A percentile compares a stretch with the other conserved stretches of the same genome.
Evolutionary conservation across 2,113 vertebrate species (phyloP).

Genomic region (Microcebus lehilahytsara): DNA sequence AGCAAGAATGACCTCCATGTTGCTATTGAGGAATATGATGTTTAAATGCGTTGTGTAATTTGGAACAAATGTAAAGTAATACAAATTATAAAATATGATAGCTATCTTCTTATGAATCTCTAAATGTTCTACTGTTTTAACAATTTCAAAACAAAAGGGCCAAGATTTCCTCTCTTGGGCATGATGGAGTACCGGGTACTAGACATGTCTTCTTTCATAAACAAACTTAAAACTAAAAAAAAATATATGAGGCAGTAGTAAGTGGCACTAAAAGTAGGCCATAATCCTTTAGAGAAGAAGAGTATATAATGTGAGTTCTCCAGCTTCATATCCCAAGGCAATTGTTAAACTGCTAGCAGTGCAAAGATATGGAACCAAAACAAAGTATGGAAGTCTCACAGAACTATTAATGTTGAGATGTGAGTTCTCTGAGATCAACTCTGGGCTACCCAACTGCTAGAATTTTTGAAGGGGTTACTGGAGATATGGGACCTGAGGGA

Average conservation of each 20-base stretch:
- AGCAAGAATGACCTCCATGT: not conserved
- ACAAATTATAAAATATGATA: not conserved
- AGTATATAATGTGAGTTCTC: not conserved
- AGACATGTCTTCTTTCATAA: not conserved
- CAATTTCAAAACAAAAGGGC: not conserved
- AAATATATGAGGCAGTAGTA: not conserved
- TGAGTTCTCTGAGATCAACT: not conserved
- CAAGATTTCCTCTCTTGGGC: not conserved
- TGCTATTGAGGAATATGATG: not conserved
- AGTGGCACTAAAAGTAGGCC: not conserved
- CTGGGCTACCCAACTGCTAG: not conserved
- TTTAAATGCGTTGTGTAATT: not conserved
- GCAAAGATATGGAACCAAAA: not conserved
- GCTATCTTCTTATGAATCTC: not conserved
- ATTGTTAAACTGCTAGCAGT: not conserved
- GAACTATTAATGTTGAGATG: not conserved
- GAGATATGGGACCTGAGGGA: not conserved
- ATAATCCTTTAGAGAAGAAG: not conserved
- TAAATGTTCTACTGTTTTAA: not conserved
- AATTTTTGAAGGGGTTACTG: not conserved
- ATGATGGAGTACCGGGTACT: not conserved
- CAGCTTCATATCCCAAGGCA: not conserved
- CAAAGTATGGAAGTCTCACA: not conserved
- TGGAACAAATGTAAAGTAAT: not conserved
- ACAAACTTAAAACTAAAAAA: not conserved